phyloP scores from a whole-genome alignment of 1,140 invertebrate genomes.

The Nasonia giraulti region DNA sequence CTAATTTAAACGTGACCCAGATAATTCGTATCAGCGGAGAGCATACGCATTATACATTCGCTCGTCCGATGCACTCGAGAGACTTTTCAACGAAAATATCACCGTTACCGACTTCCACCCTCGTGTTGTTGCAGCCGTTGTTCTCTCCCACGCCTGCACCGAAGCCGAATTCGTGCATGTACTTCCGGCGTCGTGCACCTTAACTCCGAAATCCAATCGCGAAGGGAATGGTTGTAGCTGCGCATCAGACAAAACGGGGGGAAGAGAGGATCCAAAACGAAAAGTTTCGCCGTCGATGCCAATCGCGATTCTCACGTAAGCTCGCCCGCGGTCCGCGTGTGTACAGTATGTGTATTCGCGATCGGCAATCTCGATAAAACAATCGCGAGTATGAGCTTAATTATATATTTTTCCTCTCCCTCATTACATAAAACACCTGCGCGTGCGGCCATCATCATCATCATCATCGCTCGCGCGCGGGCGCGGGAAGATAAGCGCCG shows the following conservation, averaged over 20 bases:
- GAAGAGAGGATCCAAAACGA: constrained; percentile 8
- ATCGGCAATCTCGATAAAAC: constrained; percentile 35
- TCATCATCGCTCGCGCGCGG: not conserved
- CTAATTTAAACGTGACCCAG: constrained; percentile 1
- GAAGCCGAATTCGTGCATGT: not conserved
- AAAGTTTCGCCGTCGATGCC: constrained; percentile 1
- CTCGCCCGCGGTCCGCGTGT: not conserved
- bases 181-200: constrained; percentile 13
- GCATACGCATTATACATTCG: too few species aligned
- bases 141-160: not conserved
- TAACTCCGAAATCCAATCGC: not conserved
- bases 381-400: constrained; percentile 22
- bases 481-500: not conserved
- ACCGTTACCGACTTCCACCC: not conserved
- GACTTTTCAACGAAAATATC: not conserved
- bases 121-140: too few species aligned
- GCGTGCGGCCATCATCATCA: too few species aligned
- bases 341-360: not conserved
- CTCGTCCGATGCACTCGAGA: not conserved
- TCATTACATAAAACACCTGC: constrained; percentile 30
- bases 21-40: not conserved
- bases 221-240: not conserved
- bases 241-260: not conserved
- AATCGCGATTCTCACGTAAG: constrained; percentile 40
- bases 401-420: not conserved